phyloP scores from a whole-genome alignment of 2,888 invertebrate genomes.

The Digitonthophagus gazella region DNA sequence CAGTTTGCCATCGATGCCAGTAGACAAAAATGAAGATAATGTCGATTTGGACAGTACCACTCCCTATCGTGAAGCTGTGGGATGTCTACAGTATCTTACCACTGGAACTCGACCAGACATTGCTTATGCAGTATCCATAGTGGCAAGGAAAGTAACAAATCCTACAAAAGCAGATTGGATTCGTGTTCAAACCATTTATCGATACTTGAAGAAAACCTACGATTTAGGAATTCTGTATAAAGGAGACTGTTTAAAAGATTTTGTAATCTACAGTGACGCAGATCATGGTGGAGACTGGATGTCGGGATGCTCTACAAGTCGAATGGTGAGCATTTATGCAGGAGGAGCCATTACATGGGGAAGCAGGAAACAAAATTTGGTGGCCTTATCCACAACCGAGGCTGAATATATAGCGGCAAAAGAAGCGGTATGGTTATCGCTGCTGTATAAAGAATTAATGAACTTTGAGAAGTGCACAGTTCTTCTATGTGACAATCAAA shows the following conservation, averaged over 20 bases:
- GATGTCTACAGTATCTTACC: not conserved
- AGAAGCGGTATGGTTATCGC: constrained; percentile 33
- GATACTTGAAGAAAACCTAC: not conserved
- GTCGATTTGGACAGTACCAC: not conserved
- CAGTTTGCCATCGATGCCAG: not conserved
- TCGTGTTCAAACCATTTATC: not conserved
- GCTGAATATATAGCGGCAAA: constrained; percentile 31
- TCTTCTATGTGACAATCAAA: not conserved
- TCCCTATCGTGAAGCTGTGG: constrained; percentile 14
- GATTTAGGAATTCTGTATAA: not conserved
- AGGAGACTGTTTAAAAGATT: no score
- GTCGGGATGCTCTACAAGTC: constrained; percentile 30
- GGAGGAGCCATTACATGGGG: constrained; percentile 38
- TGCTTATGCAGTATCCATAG: no score
- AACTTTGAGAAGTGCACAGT: not conserved
- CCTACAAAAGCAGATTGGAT: constrained; percentile 1
- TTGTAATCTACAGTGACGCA: not conserved
- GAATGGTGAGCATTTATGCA: constrained; percentile 30
- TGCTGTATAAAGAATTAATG: not conserved
- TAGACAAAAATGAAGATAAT: not conserved
- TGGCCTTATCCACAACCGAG: no score
- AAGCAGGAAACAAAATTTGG: constrained; percentile 36
- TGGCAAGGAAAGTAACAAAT: not conserved
- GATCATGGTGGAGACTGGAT: constrained; percentile 1
- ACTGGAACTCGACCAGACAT: not conserved